Evolutionary conservation across 2,797 vertebrate genomes (phyloP), one percentile per base, ranked within the genome.

Genomic region (Agapornis canus): DNA sequence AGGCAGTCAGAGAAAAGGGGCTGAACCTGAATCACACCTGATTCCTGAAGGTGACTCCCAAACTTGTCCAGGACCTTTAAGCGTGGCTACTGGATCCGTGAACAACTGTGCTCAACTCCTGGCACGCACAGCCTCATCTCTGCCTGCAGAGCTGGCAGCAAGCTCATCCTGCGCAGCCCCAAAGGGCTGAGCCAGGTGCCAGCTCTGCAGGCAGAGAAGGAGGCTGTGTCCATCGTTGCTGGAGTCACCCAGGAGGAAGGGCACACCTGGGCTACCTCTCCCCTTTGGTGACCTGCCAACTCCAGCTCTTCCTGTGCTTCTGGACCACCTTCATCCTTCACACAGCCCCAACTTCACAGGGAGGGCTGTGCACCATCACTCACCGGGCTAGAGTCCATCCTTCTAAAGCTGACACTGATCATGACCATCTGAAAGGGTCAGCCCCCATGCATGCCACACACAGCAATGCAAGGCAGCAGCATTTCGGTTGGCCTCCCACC

Each of bases 361-460:
- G 6, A 57, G 8, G 12, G 27, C 23, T 21, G 8, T 2, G 4
- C 45, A 25, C 21, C 47, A 10, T 6, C 0, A 0, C 70, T 54
- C 11, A 1, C 42, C 7, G 11, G 22, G n/a, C 16, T 40, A 16
- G 29, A 59, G 59, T 9, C 16, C n/a, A 29, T 40, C 16, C 39
- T 66, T 69, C 66, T 11, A 23, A 52, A 0, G 2, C 4, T 2
- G 3, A n/a, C 13, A 57, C 1, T 4, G 64, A 77, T 45, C 0
- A 0, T 10, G 56, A 52, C 37, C 2, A 1, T 13, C 20, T 4
- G 23, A 19, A 11, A 16, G 13, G 10, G 39, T 15, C n/a, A 47
- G 15, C 7, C 26, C 27, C 4, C 2, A 22, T 0, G 1, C 0
- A 1, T 7, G 37, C 35, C 49, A 11, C 0, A 2, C 42, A 23